A percentile compares a stretch with the other conserved stretches of the same genome.
Conservation (phyloP, 2,797 vertebrate genomes). For the Lacerta viridis region DNA sequence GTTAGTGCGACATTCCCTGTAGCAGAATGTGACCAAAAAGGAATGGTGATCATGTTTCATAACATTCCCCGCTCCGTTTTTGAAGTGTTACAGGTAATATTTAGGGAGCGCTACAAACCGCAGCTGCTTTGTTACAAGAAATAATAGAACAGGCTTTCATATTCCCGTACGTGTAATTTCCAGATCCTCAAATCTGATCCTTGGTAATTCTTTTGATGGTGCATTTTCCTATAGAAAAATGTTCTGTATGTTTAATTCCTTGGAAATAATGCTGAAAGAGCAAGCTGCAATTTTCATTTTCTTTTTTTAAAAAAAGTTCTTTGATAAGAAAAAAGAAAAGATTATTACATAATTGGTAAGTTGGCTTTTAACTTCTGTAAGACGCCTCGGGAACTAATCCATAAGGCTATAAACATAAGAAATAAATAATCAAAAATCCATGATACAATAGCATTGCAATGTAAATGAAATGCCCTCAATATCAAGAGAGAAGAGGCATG, state of each 20-base stretch:
- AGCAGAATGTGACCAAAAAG: slow-evolving; percentile 16
- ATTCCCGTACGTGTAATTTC: slow-evolving; percentile 5
- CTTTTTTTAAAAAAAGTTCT: background rate
- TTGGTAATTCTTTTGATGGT: slow-evolving; percentile 1
- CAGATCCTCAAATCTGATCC: slow-evolving; percentile 31
- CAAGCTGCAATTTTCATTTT: background rate
- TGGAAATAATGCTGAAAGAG: background rate
- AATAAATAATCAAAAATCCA: background rate
- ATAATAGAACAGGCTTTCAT: slow-evolving; percentile 12
- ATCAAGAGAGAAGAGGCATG: no score
- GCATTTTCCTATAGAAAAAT: background rate
- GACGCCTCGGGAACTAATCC: no score
- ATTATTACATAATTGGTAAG: background rate
- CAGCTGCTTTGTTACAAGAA: slow-evolving; percentile 50
- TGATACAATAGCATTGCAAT: no score
- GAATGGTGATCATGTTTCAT: slow-evolving; percentile 45
- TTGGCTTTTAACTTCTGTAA: no score
- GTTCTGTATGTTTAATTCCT: slow-evolving; percentile 33
- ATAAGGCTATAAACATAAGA: background rate
- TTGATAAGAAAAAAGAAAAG: slow-evolving; percentile 41
- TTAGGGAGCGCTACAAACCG: slow-evolving; percentile 27
- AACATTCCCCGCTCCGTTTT: slow-evolving; percentile 20
- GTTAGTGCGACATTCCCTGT: slow-evolving; percentile 17
- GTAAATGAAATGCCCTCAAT: background rate
- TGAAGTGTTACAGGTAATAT: slow-evolving; percentile 48